Conservation (phyloP, 2,888 invertebrate species). For the Embidobia sp. region DNA sequence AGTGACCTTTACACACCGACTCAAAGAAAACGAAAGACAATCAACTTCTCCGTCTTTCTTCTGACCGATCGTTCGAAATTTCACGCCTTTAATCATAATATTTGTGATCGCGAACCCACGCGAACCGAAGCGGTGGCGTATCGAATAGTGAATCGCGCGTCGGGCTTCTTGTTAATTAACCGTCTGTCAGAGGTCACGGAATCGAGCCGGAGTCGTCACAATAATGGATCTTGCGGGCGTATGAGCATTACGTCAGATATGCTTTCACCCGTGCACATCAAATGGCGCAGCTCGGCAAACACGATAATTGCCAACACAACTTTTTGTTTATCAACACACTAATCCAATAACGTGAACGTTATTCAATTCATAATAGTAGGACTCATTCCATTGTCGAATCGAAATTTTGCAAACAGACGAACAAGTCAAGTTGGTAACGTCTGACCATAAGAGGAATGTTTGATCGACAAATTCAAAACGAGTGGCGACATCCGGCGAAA, state of each 20-base stretch:
- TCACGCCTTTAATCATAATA: slow-evolving; percentile 34
- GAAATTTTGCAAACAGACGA: no score
- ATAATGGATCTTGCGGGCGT: slow-evolving; percentile 65
- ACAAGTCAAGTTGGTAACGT: no score
- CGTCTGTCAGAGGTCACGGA: slow-evolving; percentile 58
- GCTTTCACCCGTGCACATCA: slow-evolving; percentile 61
- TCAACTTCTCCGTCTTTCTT: slow-evolving; percentile 21
- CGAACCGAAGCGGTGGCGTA: slow-evolving; percentile 4
- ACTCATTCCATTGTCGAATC: no score
- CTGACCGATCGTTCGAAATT: slow-evolving; percentile 28
- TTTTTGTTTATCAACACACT: slow-evolving; percentile 27
- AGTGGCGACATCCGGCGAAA: no score
- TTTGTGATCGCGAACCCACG: no score
- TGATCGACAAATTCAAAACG: no score
- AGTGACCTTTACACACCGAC: slow-evolving; percentile 63
- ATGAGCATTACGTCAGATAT: slow-evolving; percentile 61
- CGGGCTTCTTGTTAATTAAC: slow-evolving; percentile 53
- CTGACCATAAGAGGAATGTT: no score
- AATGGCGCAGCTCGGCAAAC: slow-evolving; percentile 34
- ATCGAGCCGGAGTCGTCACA: slow-evolving; percentile 61
- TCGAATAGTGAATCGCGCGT: slow-evolving; percentile 28
- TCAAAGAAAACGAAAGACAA: slow-evolving; percentile 36
- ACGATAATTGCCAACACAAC: slow-evolving; percentile 24
- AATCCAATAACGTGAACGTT: slow-evolving; percentile 1
- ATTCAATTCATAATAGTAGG: no score